Conservation (phyloP, 2,113 vertebrate genomes). For the Antennarius striatus region DNA sequence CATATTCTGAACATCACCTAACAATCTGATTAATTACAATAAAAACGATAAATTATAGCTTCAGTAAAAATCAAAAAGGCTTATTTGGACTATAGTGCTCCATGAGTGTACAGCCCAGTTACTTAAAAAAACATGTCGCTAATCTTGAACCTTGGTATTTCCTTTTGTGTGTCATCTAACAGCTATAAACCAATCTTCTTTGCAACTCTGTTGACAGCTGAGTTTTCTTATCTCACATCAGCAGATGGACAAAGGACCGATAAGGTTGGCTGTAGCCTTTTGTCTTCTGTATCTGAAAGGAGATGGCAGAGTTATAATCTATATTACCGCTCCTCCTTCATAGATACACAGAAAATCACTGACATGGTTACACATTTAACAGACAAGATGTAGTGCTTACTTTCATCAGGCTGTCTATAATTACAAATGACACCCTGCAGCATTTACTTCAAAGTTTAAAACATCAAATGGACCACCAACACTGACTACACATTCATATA, state of each 20-base stretch:
- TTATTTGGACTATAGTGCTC: too few relatives aligned
- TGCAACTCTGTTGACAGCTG: background rate
- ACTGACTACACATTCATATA: background rate
- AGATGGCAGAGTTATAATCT: too few relatives aligned
- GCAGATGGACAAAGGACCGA: background rate
- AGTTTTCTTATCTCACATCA: background rate
- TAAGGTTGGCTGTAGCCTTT: background rate
- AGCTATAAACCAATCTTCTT: background rate
- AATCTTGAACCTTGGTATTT: background rate
- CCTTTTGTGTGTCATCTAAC: background rate
- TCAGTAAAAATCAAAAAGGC: too few relatives aligned
- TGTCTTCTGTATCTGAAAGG: background rate
- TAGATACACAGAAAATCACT: too few relatives aligned
- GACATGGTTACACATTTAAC: background rate
- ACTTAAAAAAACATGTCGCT: conserved; percentile 37
- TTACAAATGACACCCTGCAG: background rate
- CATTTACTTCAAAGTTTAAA: background rate
- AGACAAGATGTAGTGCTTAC: background rate
- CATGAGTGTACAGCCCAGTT: too few relatives aligned
- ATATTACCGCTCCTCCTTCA: too few relatives aligned
- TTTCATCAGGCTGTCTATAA: background rate
- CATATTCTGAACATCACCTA: conserved; percentile 26
- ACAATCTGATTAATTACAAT: conserved; percentile 41
- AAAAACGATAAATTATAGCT: conserved; percentile 9
- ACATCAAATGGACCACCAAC: background rate